Base-by-base conservation (phyloP, 53 echinoderm and acorn worm species). In the Holothuria scabra region DNA sequence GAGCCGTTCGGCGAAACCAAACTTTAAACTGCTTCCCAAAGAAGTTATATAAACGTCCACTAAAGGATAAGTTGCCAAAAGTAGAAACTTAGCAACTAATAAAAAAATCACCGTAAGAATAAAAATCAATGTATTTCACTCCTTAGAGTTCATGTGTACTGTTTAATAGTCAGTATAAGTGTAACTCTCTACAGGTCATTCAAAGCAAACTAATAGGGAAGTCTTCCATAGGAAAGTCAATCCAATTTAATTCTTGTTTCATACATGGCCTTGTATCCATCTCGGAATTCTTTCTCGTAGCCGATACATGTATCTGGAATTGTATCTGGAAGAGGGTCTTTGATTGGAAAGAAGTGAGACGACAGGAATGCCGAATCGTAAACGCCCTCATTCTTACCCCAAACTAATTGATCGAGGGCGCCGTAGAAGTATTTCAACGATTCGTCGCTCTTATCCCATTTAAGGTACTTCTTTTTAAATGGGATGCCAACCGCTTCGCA, bases 391-490 rank as follows among this genome's bases (percentile, higher is more conserved):
- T 56, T 58, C 20, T 78, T 56, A 30, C 78, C 78, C 78, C 78
- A 78, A 20, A 78, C 33, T 56, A 78, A 52, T 28, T 78, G 78
- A 3, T 78, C 78, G 12, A 78, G 78, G 2, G 78, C 56, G 5
- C 78, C 78, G 58, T 78, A 20, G 29, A 78, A 78, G 16, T 78
- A 59, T 28, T 78, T 78, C 58, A 78, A 30, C 5, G 78, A 32
- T 58, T 81, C 82, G 32, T 22, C 37, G 28, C 62, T 37, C 64
- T 20, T 44, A 8, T 79, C 79, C 56, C 81, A 80, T 21, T 28
- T 80, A 7, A 60, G 3, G 41, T 52, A 80, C 56, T 80, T 61
- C 37, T 80, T 26, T 35, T 80, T 35, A 25, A 60, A 80, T 21
- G 60, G 60, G 31, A 80, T 60, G 5, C 81, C 81, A 28, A 80